Conservation (phyloP, 2,113 vertebrate genomes). For the Misgurnus mizolepis region DNA sequence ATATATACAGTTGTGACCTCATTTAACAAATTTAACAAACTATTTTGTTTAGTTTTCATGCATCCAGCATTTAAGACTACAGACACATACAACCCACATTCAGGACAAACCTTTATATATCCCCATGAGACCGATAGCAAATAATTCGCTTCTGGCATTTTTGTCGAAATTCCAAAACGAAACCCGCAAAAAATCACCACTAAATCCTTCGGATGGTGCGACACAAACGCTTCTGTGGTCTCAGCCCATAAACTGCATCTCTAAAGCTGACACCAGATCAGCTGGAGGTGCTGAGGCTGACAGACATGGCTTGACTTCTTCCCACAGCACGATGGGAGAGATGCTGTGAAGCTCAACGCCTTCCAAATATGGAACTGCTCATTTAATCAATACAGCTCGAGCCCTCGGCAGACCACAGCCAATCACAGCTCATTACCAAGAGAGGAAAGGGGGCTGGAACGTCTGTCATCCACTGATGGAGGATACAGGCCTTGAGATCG, state of each 20-base stretch:
- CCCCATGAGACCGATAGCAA: slow-evolving; percentile 85
- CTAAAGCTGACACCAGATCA: slow-evolving; percentile 18
- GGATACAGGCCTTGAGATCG: slow-evolving; percentile 2
- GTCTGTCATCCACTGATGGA: slow-evolving; percentile 18
- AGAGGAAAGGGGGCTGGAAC: slow-evolving; percentile 20
- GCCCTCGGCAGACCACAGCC: slow-evolving; percentile 19
- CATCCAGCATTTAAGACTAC: neutral
- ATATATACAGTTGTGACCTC: neutral
- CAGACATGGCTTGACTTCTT: slow-evolving; percentile 15
- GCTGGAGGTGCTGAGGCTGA: slow-evolving; percentile 18
- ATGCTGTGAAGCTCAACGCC: slow-evolving; percentile 37
- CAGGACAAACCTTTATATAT: slow-evolving; percentile 79
- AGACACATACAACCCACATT: neutral
- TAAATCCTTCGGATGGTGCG: slow-evolving; percentile 15
- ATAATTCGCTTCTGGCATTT: slow-evolving; percentile 87
- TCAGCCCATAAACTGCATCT: slow-evolving; percentile 11
- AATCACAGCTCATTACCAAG: slow-evolving; percentile 47
- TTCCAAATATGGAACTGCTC: slow-evolving; percentile 45
- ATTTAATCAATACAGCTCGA: slow-evolving; percentile 22
- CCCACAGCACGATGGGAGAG: neutral
- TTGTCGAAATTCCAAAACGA: slow-evolving; percentile 40
- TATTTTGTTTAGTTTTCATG: too few relatives aligned
- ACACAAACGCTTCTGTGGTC: slow-evolving; percentile 4
- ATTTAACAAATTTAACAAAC: neutral
- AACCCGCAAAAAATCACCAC: neutral